Evolutionary conservation across 2,113 vertebrate species (phyloP).

Genomic region (Penelope pileata): DNA sequence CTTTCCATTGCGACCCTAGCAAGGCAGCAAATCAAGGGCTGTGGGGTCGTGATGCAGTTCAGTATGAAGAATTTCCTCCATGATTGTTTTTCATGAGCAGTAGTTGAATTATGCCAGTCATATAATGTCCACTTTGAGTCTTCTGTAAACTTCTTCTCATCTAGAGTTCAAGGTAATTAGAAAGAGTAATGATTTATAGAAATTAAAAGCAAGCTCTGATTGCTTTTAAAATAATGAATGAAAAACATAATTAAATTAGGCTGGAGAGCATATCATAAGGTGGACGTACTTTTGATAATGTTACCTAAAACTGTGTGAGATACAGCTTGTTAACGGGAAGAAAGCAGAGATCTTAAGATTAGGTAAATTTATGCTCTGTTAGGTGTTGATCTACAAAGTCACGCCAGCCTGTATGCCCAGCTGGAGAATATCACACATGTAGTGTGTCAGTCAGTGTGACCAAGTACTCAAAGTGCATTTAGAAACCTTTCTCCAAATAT

Average conservation of each 20-base stretch:
- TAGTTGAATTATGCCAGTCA: neutral
- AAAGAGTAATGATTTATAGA: neutral
- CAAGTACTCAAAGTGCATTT: neutral
- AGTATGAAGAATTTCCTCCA: neutral
- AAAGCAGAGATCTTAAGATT: neutral
- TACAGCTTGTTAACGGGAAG: neutral
- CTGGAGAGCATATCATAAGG: neutral
- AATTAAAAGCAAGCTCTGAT: neutral
- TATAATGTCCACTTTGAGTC: neutral
- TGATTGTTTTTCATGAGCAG: neutral
- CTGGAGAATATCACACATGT: neutral
- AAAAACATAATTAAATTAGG: neutral
- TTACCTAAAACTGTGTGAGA: neutral
- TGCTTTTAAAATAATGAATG: neutral
- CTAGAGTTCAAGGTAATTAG: neutral
- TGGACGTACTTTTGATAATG: neutral
- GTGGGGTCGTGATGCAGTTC: neutral
- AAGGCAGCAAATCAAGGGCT: neutral
- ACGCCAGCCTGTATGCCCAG: neutral
- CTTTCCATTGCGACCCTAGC: neutral
- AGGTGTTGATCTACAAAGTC: neutral
- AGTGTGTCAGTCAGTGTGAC: neutral
- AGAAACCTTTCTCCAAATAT: neutral
- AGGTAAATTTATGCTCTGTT: neutral
- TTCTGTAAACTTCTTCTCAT: neutral